These are phyloP conservation scores for Masnerella sp. DNA, from an alignment of 2,888 invertebrate genomes.

Conservation along the genomic window DNA sequence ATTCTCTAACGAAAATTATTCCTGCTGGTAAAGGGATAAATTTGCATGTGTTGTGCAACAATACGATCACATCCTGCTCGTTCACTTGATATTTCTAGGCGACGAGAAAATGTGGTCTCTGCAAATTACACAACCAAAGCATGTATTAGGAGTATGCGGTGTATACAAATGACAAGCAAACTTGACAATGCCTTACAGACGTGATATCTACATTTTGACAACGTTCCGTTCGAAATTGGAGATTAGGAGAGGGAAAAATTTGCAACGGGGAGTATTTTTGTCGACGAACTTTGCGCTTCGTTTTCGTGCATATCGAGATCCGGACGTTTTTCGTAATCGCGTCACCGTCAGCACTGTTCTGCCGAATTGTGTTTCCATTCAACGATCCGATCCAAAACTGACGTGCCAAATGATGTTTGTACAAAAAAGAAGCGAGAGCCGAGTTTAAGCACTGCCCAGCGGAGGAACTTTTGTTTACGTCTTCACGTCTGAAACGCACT, in stretches of 20 bases:
- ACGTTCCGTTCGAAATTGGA: constrained; percentile 35
- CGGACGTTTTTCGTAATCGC: constrained; percentile 13
- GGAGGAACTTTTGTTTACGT: constrained; percentile 44
- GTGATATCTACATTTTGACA: constrained; percentile 49
- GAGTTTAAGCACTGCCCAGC: constrained; percentile 43
- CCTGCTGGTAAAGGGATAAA: too few species aligned
- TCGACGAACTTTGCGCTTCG: constrained; percentile 19
- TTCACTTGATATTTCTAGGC: too few species aligned
- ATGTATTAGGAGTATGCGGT: constrained; percentile 46
- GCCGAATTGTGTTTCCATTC: constrained; percentile 35
- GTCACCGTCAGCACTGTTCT: constrained; percentile 19
- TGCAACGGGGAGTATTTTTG: constrained; percentile 20
- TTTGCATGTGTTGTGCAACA: too few species aligned
- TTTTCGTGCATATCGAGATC: constrained; percentile 27
- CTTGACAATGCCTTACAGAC: constrained; percentile 53
- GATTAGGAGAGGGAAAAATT: constrained; percentile 12
- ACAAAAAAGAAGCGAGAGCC: too few species aligned
- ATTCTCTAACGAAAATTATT: too few species aligned
- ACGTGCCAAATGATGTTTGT: constrained; percentile 60
- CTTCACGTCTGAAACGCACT: constrained; percentile 55
- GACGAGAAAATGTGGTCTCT: too few species aligned
- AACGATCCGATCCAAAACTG: constrained; percentile 56
- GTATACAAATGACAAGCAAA: constrained; percentile 49
- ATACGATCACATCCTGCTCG: too few species aligned
- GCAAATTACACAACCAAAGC: too few species aligned